Conservation (phyloP, 30 jellyfish, hydroid and myxozoan genomes). For the Aurelia aurita region DNA sequence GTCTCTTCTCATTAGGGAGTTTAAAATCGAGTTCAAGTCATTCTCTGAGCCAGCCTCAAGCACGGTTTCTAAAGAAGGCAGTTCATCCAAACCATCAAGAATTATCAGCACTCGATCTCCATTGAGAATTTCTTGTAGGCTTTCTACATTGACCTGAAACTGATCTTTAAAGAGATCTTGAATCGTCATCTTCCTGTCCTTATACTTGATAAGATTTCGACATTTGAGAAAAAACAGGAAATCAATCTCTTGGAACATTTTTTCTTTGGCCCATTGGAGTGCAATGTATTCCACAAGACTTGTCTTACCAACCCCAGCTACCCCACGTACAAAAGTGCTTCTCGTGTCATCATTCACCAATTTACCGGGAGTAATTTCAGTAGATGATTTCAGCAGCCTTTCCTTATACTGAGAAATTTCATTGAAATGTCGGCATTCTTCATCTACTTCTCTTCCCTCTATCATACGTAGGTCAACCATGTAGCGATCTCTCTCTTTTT, state of each 20-base stretch:
- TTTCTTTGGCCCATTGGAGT: slow-evolving; percentile 40
- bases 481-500: slow-evolving; percentile 22
- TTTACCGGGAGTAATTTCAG: neutral
- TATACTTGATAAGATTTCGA: neutral
- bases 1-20: slow-evolving; percentile 5
- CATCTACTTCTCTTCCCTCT: slow-evolving; percentile 27
- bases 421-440: neutral
- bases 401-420: slow-evolving; percentile 5
- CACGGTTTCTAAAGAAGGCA: slow-evolving; percentile 33
- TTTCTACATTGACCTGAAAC: neutral
- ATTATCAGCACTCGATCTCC: slow-evolving; percentile 31
- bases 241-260: slow-evolving; percentile 15
- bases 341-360: neutral
- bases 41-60: neutral
- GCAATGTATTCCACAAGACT: slow-evolving; percentile 41
- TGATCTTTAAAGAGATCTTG: slow-evolving; percentile 11
- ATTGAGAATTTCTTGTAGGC: neutral
- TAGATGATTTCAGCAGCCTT: neutral
- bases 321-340: slow-evolving; percentile 32
- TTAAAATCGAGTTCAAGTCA: slow-evolving; percentile 3
- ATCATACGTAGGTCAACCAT: slow-evolving; percentile 13
- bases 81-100: slow-evolving; percentile 46
- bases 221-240: slow-evolving; percentile 37
- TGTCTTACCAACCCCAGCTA: slow-evolving; percentile 62
- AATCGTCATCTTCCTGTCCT: neutral